Percentiles rank a stretch among this genome's conserved stretches.
These are phyloP conservation scores for Ciconia maguari DNA, from an alignment of 2,113 vertebrate species.

Conservation along the genomic window DNA sequence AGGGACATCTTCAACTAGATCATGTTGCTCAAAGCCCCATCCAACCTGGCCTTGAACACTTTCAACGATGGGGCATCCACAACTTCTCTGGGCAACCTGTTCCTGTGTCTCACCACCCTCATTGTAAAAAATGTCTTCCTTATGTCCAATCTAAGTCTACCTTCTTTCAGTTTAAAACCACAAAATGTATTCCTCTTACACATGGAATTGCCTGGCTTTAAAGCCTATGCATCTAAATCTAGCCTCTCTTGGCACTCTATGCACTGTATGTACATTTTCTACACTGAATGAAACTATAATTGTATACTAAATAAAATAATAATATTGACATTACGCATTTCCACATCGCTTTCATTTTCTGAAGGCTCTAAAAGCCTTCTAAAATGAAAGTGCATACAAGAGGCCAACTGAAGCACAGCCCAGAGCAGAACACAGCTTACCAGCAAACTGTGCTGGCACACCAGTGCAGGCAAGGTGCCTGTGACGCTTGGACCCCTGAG, in stretches of 20 bases:
- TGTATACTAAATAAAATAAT: not conserved
- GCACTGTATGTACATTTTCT: not conserved
- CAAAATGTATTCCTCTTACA: not conserved
- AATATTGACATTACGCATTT: not conserved
- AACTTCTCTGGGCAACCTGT: not conserved
- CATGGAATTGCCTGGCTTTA: not conserved
- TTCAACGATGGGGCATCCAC: not conserved
- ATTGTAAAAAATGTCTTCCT: not conserved
- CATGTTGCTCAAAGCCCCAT: not conserved
- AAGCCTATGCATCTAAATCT: not conserved
- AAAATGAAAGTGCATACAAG: not conserved
- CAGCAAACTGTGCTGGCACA: not conserved
- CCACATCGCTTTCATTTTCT: not conserved
- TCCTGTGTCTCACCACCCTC: not conserved
- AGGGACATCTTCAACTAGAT: not conserved
- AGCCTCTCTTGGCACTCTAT: not conserved
- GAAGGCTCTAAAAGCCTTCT: not conserved
- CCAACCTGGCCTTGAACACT: not conserved
- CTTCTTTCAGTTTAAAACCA: not conserved
- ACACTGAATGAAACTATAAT: not conserved
- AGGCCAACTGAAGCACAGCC: not conserved
- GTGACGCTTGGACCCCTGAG: rapidly evolving
- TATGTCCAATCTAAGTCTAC: not conserved
- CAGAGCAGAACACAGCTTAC: not conserved
- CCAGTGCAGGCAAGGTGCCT: rapidly evolving